phyloP scores from a whole-genome alignment of 1,140 invertebrate species.

The Cepaea nemoralis region DNA sequence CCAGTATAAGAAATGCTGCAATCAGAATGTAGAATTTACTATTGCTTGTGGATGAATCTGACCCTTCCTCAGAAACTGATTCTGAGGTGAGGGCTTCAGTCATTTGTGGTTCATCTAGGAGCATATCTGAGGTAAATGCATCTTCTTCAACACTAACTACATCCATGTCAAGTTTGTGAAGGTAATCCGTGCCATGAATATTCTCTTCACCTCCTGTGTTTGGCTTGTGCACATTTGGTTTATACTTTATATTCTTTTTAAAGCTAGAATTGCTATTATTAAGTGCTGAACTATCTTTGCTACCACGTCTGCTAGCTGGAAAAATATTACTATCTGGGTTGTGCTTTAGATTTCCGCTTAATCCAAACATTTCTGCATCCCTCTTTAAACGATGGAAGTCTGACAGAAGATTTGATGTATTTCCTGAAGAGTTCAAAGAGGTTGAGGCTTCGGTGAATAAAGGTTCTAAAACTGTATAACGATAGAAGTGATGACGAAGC shows the following conservation, averaged over 20 bases:
- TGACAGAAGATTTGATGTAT: background rate
- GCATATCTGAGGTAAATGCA: background rate
- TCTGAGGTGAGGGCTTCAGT: constrained; percentile 1
- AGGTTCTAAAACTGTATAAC: background rate
- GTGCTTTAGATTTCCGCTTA: constrained; percentile 24
- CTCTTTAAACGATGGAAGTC: background rate
- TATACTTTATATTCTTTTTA: background rate
- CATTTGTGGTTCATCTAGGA: background rate
- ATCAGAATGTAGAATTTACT: constrained; percentile 51
- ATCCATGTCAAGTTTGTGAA: background rate
- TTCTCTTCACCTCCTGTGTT: background rate
- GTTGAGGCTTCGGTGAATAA: background rate
- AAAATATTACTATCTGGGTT: constrained; percentile 20
- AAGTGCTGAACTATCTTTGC: background rate
- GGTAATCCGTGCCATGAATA: background rate
- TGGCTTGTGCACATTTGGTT: background rate
- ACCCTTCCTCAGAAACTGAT: too few relatives aligned
- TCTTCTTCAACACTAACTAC: background rate
- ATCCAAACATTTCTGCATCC: constrained; percentile 9
- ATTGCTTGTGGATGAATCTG: background rate
- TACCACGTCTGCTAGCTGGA: background rate
- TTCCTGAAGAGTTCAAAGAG: background rate
- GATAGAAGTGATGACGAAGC: background rate
- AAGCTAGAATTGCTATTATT: background rate
- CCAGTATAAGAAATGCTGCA: constrained; percentile 57